Base-by-base conservation (phyloP, 2,797 vertebrate genomes). In the Syngnathus acus region DNA sequence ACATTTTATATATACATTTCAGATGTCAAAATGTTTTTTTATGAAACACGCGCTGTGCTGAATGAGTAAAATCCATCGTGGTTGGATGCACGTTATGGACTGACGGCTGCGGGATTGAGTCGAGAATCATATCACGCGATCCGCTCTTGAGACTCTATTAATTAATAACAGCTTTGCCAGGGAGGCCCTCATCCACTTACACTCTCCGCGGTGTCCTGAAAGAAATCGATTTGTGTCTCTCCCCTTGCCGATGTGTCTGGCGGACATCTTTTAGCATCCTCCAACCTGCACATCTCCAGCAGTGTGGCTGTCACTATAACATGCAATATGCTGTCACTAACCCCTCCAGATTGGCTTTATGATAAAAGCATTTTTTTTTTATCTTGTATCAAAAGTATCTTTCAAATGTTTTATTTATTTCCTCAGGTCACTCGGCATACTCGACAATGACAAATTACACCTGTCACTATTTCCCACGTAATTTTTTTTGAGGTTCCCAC, bases 151-250 rank as follows among this genome's bases (percentile, higher is more conserved):
- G 48, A 65, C 47, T 37, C 32, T 23, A 65, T 65, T 65, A 65
- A 65, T 65, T 65, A 65, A 65, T 65, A 39, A 40, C 48, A 50
- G 64, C 64, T 65, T 39, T 39, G 64, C 64, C 38, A 8, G 37
- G 39, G 48, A 65, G 64, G 64, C 64, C 64, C 64, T 53, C 50
- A 38, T 40, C 64, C 48, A 65, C 64, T 65, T 53, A 53, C 32
- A 50, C 48, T 63, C 17, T 54, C 64, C 38, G 64, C 17, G 19
- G 11, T 64, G 47, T 40, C 26, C 64, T 65, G 64, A 38, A 21
- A 53, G 38, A 39, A 50, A 65, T 65, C 48, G 48, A 65, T 65
- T 40, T n/a, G 48, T 14, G 48, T 54, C 64, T 53, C 14, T 65
- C 64, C 64, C 50, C 48, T 50, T 53, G 64, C 64, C 64, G 1